Base-by-base conservation (phyloP, 1,140 invertebrate genomes). In the Caerostris extrusa region DNA sequence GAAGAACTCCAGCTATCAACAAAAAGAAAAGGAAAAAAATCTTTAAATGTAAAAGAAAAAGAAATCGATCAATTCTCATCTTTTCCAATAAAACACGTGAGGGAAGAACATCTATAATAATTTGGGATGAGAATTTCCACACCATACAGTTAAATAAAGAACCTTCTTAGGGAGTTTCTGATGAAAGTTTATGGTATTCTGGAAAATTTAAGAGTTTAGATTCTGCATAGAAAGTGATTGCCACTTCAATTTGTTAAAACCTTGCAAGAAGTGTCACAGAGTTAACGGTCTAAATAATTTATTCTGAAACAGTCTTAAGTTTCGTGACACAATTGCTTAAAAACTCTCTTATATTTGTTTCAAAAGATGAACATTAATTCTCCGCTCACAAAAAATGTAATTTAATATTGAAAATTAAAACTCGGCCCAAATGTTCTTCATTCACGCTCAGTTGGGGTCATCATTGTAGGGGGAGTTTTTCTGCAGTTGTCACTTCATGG, bases 51-150 rank as follows among this genome's bases (percentile, higher is more conserved):
- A 77, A 77, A 77, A 34, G 14, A 34, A 77, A 53, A 77, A 77
- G 53, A 77, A 50, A 50, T 77, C 71, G 71, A 77, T 77, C 71
- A 77, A 77, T 77, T 50, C 71, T 77, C 71, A 77, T 77, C 71
- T 7, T 77, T 77, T 77, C 71, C 71, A 77, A 77, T 77, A 77
- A 77, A 77, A 77, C 71, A 77, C 34, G 50, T 77, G 50, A 10
- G 71, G 71, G 34, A 77, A 12, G 71, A 77, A 50, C 34, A 77
- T 77, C 71, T 77, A 77, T 77, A 77, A 77, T 77, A 77, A 77
- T 77, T 77, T 77, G 34, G 71, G 12, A 77, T 34, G 34, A 50
- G 71, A 77, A 77, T 77, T 77, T 19, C 7, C 53, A 77, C 12
- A 8, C 19, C 3, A 7, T 77, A 50, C 71, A 53, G 71, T 77